Base-by-base conservation (phyloP, 2,888 invertebrate species). In the Hofmannophila pseudospretella region DNA sequence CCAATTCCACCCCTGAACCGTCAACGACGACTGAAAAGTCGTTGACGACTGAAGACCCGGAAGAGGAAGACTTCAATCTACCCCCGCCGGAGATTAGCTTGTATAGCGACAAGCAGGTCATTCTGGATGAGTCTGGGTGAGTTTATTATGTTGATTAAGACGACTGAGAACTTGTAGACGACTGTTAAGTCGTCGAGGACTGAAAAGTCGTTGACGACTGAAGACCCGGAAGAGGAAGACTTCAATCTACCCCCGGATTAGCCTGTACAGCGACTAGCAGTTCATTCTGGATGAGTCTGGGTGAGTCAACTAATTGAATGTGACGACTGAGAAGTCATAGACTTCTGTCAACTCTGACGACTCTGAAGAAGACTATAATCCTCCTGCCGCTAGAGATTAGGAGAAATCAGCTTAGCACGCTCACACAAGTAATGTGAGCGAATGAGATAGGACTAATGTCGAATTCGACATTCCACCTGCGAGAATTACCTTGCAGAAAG, bases 61-160 rank as follows among this genome's bases (percentile, higher is more conserved):
- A 32, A 1, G 41, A 34, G 0, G 55, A 47, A 2, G 72, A 74
- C 0, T 53, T 39, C 4, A 41, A 36, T 11, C 37, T 47, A 30
- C 66, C 56, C 0, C 70, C 71, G 7, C 79, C 86, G 0, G 85
- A 85, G 37, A 72, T 86, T 36, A 85, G 84, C 45, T 23, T 86
- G 38, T 86, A 85, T n/a, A 85, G 81, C 33, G 84, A 86, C 10
- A 71, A 70, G 27, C 74, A 81, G 44, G 59, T 73, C 0, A 80
- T 85, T 9, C 33, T 86, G 47, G 76, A 86, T 25, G 86, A 85
- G n/a, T 59, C 80, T 29, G 82, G 77, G 85, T 84, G 13, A 69
- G 73, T 45, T n/a, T 2, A 20, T n/a, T n/a, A n/a, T n/a, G n/a
- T n/a, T n/a, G 13, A 8, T 5, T 22, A 10, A 20, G n/a, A n/a